phyloP scores from a whole-genome alignment of 2,888 invertebrate genomes.

The Stenodema calcarata region DNA sequence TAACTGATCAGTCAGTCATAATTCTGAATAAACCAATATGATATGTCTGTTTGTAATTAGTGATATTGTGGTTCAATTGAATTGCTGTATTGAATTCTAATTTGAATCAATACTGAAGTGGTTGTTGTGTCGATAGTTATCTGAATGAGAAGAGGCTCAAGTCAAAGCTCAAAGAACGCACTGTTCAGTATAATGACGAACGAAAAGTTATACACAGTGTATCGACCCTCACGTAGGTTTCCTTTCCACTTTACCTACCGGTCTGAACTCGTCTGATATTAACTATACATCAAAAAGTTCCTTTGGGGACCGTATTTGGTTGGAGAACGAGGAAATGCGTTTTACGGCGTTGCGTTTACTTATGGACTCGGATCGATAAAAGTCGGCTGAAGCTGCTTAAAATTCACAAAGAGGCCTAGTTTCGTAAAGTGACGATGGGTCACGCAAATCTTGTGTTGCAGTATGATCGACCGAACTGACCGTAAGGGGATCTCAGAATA shows the following conservation, averaged over 20 bases:
- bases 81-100: neutral
- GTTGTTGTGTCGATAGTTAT: no score
- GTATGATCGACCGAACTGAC: neutral
- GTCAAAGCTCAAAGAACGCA: no score
- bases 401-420: slow-evolving; percentile 40
- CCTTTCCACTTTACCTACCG: neutral
- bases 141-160: no score
- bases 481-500: no score
- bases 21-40: no score
- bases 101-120: no score
- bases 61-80: no score
- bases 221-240: no score
- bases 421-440: neutral
- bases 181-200: no score
- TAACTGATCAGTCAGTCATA: no score
- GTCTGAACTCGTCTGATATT: neutral
- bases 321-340: slow-evolving; percentile 25
- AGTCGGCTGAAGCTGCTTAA: neutral
- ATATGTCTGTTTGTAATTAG: no score
- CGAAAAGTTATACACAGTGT: no score
- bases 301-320: neutral
- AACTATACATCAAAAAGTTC: neutral
- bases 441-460: neutral
- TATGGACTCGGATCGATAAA: neutral
- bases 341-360: neutral